A percentile compares a stretch with the other conserved stretches of the same genome.
These are phyloP conservation scores for Pseudeuparius sepicola DNA, from an alignment of 2,888 invertebrate genomes.

Conservation along the genomic window DNA sequence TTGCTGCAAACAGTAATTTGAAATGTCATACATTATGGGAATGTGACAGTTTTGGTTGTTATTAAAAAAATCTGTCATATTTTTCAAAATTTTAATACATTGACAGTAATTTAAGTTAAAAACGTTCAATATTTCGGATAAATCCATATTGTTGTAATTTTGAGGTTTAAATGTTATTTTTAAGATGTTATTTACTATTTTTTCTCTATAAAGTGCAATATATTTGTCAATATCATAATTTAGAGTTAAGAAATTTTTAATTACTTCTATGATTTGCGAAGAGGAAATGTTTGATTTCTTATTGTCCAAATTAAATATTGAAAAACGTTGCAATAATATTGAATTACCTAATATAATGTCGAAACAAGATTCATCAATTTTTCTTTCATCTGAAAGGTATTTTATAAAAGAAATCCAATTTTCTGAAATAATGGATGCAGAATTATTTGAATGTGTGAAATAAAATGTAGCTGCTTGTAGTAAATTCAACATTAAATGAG, in stretches of 20 bases:
- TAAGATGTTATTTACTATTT: slow-evolving; percentile 39
- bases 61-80: no score
- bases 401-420: slow-evolving; percentile 26
- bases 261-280: no score
- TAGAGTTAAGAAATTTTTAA: no score
- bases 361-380: slow-evolving; percentile 27
- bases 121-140: slow-evolving; percentile 39
- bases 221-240: slow-evolving; percentile 27
- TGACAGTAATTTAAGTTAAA: slow-evolving; percentile 36
- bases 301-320: slow-evolving; percentile 32
- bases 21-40: slow-evolving; percentile 17
- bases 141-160: slow-evolving; percentile 31
- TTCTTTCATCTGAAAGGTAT: slow-evolving; percentile 18
- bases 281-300: no score
- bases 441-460: slow-evolving; percentile 24
- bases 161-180: slow-evolving; percentile 41
- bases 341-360: slow-evolving; percentile 38
- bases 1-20: slow-evolving; percentile 25
- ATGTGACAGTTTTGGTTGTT: slow-evolving; percentile 11
- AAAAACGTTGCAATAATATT: slow-evolving; percentile 36
- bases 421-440: no score
- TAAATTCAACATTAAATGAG: slow-evolving; percentile 26
- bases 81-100: slow-evolving; percentile 38
- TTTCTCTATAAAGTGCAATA: slow-evolving; percentile 45
- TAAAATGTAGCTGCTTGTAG: slow-evolving; percentile 29